Evolutionary conservation across 2,113 vertebrate genomes (phyloP).

Genomic region (Oenanthe oenanthe): DNA sequence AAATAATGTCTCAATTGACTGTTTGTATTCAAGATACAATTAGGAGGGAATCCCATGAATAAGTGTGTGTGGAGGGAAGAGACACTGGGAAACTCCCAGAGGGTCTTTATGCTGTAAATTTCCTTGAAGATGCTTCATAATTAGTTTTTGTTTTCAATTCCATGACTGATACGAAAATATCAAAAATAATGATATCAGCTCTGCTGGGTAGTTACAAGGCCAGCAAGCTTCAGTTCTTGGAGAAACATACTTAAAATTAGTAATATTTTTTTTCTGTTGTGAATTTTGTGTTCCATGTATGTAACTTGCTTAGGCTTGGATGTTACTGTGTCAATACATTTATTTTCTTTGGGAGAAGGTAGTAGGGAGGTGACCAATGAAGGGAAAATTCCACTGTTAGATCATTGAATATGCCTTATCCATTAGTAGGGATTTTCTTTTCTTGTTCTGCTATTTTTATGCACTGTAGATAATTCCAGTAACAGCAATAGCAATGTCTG

Average conservation of each 20-base stretch:
- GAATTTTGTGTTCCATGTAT: not conserved
- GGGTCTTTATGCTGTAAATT: not conserved
- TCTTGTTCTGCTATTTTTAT: slow-evolving; percentile 13
- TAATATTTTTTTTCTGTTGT: not conserved
- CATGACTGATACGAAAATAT: not conserved
- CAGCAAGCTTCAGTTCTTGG: not conserved
- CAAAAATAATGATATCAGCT: not conserved
- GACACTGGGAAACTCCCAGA: not conserved
- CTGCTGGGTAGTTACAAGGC: not conserved
- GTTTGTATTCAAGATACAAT: not conserved
- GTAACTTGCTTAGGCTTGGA: not conserved
- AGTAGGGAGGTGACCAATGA: not conserved
- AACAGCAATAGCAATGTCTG: slow-evolving; percentile 9
- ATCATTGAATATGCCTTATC: not conserved
- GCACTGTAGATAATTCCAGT: not conserved
- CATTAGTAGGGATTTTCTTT: slow-evolving; percentile 5
- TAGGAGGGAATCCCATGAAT: not conserved
- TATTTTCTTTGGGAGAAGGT: not conserved
- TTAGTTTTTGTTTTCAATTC: not conserved
- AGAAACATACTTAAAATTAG: not conserved
- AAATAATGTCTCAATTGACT: not conserved
- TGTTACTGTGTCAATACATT: not conserved
- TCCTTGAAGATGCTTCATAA: not conserved
- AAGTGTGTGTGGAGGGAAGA: not conserved
- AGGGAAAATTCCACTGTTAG: not conserved